Base-by-base conservation (phyloP, 1,140 invertebrate species). In the Cotesia vestalis region DNA sequence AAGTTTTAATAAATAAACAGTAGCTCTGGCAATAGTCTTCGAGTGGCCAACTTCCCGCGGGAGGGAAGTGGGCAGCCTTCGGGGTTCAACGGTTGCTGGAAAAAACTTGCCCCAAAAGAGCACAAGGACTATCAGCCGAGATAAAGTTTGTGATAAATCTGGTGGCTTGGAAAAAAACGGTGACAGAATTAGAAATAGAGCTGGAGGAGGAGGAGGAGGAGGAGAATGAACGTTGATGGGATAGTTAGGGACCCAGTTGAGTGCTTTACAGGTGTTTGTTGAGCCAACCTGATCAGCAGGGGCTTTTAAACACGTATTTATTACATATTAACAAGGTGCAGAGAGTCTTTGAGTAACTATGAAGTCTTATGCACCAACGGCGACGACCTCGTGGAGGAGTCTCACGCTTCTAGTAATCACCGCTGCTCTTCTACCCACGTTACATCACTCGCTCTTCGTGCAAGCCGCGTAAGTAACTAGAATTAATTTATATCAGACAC, bases 371-470 rank as follows among this genome's bases (percentile, higher is more conserved):
- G 78, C 83, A 74, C 81, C 81, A 68, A 84, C 85, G 81, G 40
- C 40, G 11, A 9, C 40, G 8, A 6, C 40, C 40, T 46, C 40
- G 40, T 46, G 40, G 40, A 87, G 87, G 84, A 85, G 83, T 79
- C 81, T 86, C 74, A 81, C 83, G 73, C 81, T 88, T 77, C 85
- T 88, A 75, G 84, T 84, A 79, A 85, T 85, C 73, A 83, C 83
- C 78, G 79, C 86, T 76, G 81, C 84, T 73, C 78, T 89, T 72
- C 81, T 88, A 76, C 87, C 85, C 72, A 83, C 82, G 74, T 85
- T 83, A 55, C 83, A 88, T 79, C 79, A 83, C 69, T 79, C 83
- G 71, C 84, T 85, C 74, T 85, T 88, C 78, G 87, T 83, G 76
- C 82, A 86, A 61, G 88, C 88, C 76, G 84, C 83, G 84, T 86